Percentiles rank a stretch among this genome's conserved stretches.
These are phyloP conservation scores for Meriones psammophilus DNA, from an alignment of 2,797 vertebrate genomes.

Conservation along the genomic window DNA sequence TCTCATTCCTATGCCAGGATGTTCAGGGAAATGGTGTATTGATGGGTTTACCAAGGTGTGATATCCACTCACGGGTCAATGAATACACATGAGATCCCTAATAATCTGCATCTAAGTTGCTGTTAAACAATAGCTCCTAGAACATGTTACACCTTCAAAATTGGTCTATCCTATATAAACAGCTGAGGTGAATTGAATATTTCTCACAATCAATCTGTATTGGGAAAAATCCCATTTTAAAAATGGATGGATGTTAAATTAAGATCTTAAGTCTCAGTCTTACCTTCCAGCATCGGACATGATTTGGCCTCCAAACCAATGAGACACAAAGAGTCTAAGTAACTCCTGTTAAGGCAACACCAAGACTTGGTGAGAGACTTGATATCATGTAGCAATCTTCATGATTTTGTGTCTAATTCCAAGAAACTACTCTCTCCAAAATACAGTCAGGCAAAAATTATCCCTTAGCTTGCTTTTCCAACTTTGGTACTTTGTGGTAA, in stretches of 20 bases:
- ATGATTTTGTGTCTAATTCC: background rate
- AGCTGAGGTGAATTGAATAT: background rate
- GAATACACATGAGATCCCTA: background rate
- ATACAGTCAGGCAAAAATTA: background rate
- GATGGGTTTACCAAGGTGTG: background rate
- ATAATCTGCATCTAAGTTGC: background rate
- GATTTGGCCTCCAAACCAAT: background rate
- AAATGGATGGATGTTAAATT: background rate
- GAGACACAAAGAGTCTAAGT: background rate
- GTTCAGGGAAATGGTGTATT: background rate
- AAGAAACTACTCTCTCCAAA: background rate
- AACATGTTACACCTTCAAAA: background rate
- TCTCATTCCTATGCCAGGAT: background rate
- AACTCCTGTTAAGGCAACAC: fast-evolving
- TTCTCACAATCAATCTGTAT: background rate
- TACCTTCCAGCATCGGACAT: background rate
- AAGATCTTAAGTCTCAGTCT: background rate
- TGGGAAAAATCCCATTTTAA: background rate
- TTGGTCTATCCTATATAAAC: background rate
- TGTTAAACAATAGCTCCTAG: background rate
- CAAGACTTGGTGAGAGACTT: background rate
- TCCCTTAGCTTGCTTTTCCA: background rate
- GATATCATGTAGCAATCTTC: too few species aligned
- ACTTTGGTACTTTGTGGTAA: background rate
- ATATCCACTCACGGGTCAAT: too few species aligned